A percentile compares a stretch with the other conserved stretches of the same genome.
phyloP scores from a whole-genome alignment of 2,797 vertebrate genomes.

The Melanogrammus aeglefinus region DNA sequence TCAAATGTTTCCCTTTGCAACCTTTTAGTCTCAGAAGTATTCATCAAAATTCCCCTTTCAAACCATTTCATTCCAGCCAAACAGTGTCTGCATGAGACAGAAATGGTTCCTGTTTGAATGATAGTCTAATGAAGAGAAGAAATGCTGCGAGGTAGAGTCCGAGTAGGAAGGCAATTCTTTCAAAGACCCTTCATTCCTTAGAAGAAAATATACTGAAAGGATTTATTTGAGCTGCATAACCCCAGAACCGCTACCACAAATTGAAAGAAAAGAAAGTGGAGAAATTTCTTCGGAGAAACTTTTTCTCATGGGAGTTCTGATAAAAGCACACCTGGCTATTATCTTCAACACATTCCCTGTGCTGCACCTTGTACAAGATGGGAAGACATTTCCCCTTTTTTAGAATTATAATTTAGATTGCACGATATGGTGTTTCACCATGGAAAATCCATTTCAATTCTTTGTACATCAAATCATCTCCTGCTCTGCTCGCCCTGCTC shows the following conservation, averaged over 20 bases:
- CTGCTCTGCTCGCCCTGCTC: not conserved
- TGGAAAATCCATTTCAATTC: not conserved
- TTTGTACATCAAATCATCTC: not conserved
- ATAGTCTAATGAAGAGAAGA: not conserved
- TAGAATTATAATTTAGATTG: not conserved
- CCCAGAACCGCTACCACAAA: not conserved
- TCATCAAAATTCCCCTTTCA: not conserved
- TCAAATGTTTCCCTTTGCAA: conserved; percentile 2
- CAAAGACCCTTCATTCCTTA: not conserved
- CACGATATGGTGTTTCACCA: not conserved
- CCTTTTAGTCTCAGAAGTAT: not conserved
- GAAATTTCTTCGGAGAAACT: not conserved
- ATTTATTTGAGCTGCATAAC: not conserved
- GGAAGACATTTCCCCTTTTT: not conserved
- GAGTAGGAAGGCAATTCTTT: not conserved
- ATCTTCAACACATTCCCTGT: not conserved
- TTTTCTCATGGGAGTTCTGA: not conserved
- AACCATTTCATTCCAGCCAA: not conserved
- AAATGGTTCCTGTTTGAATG: not conserved
- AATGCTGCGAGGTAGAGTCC: not conserved
- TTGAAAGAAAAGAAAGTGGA: not conserved
- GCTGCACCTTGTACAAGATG: not conserved
- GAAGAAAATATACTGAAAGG: not conserved
- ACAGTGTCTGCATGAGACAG: not conserved
- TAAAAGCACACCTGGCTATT: not conserved